phyloP scores from a whole-genome alignment of 2,797 vertebrate species.

The Pangasius djambal region DNA sequence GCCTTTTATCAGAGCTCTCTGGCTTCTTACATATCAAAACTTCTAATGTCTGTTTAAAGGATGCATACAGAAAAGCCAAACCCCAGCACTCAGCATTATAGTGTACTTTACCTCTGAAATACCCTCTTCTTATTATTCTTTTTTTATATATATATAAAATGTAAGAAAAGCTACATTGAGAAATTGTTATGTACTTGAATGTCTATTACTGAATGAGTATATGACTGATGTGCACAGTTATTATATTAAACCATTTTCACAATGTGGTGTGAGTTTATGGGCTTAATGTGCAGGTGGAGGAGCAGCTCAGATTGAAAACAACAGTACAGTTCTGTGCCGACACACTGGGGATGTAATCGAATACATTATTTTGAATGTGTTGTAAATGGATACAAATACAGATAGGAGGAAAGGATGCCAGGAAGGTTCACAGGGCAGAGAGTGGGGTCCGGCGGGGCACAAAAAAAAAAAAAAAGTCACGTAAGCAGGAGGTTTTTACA shows the following conservation, averaged over 20 bases:
- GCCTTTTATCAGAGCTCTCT: constrained; percentile 6
- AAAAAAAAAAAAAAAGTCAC: background rate
- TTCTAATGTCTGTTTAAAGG: background rate
- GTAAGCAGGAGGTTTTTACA: background rate
- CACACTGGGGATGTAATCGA: background rate
- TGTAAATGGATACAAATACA: background rate
- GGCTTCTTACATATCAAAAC: background rate
- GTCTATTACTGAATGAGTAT: constrained; percentile 61
- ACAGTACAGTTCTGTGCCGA: background rate
- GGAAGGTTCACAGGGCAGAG: background rate
- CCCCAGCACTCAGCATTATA: background rate
- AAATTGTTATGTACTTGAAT: background rate
- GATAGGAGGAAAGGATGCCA: background rate
- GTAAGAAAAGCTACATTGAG: background rate
- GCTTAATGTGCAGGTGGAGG: background rate
- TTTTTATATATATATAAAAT: background rate
- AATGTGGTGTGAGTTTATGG: background rate
- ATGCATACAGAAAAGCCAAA: background rate
- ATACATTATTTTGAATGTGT: background rate
- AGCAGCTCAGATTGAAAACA: background rate
- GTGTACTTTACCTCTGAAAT: background rate
- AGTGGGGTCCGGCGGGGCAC: background rate
- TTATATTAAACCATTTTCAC: constrained; percentile 72
- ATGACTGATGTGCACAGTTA: constrained; percentile 41
- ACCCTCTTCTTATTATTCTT: too few species aligned